Evolutionary conservation across 1,140 invertebrate genomes (phyloP).

Genomic region (Lepeophtheirus salmonis): DNA sequence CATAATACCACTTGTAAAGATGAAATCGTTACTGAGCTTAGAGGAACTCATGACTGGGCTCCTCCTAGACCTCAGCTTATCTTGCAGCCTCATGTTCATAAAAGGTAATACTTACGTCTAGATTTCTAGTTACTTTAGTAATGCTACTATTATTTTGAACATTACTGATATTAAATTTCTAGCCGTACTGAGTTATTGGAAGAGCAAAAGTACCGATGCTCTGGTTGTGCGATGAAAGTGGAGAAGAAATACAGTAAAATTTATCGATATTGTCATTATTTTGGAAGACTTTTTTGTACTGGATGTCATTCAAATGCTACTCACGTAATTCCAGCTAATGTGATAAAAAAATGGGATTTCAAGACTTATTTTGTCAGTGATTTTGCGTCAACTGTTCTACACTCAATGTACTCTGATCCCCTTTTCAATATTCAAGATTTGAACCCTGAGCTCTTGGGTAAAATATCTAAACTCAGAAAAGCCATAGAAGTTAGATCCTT

Average conservation of each 20-base stretch:
- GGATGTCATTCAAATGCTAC: slow-evolving; percentile 10
- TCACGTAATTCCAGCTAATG: slow-evolving; percentile 1
- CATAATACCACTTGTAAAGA: neutral
- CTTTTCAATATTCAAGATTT: slow-evolving; percentile 2
- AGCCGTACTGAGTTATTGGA: neutral
- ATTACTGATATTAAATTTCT: neutral
- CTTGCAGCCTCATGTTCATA: slow-evolving; percentile 4
- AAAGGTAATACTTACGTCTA: no score
- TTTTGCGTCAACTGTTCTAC: neutral
- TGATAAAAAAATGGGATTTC: slow-evolving; percentile 17
- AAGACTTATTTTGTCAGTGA: slow-evolving; percentile 6
- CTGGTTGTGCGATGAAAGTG: slow-evolving; percentile 14
- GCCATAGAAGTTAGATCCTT: neutral
- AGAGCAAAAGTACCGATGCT: slow-evolving; percentile 10
- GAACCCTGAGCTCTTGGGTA: neutral
- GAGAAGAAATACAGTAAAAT: slow-evolving; percentile 12
- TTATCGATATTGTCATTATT: slow-evolving; percentile 12
- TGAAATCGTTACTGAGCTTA: neutral
- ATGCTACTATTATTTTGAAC: no score
- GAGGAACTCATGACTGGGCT: slow-evolving; percentile 10
- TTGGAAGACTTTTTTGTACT: slow-evolving; percentile 15
- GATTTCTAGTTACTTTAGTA: no score
- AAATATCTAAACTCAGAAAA: neutral
- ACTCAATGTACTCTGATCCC: neutral
- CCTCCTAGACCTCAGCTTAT: slow-evolving; percentile 16